Evolutionary conservation across 2,113 vertebrate species (phyloP).

Genomic region (Rousettus leschenaultii): DNA sequence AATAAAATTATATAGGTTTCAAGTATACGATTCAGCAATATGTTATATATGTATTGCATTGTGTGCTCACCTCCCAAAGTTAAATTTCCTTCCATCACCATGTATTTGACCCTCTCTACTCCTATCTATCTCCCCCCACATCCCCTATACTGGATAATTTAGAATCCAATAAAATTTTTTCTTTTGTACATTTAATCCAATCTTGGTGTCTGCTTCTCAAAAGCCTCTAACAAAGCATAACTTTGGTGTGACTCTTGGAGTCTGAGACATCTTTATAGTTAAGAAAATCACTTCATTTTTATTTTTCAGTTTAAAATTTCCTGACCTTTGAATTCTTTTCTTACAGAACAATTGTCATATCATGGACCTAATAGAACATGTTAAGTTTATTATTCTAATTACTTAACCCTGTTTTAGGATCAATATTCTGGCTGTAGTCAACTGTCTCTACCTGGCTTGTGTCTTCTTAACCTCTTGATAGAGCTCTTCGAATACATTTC

Average conservation of each 20-base stretch:
- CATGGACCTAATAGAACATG: not conserved
- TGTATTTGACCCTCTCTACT: too few relatives aligned
- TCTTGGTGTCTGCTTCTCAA: not conserved
- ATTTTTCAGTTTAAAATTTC: not conserved
- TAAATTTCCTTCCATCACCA: too few relatives aligned
- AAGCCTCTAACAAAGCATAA: not conserved
- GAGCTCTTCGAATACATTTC: not conserved
- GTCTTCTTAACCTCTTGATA: not conserved
- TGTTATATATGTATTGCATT: too few relatives aligned
- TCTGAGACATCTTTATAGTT: not conserved
- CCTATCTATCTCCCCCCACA: too few relatives aligned
- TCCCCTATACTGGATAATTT: too few relatives aligned
- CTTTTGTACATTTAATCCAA: not conserved
- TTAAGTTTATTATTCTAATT: not conserved
- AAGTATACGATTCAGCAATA: too few relatives aligned
- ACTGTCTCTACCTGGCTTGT: not conserved
- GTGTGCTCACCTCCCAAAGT: too few relatives aligned
- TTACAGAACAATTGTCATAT: not conserved
- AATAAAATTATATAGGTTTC: too few relatives aligned
- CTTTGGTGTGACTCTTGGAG: not conserved
- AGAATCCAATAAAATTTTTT: not conserved
- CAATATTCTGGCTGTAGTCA: not conserved
- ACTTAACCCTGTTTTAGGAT: not conserved
- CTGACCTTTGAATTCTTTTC: not conserved
- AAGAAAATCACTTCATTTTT: not conserved